phyloP scores from a whole-genome alignment of 2,797 vertebrate genomes.

The Sebastes cheni region DNA sequence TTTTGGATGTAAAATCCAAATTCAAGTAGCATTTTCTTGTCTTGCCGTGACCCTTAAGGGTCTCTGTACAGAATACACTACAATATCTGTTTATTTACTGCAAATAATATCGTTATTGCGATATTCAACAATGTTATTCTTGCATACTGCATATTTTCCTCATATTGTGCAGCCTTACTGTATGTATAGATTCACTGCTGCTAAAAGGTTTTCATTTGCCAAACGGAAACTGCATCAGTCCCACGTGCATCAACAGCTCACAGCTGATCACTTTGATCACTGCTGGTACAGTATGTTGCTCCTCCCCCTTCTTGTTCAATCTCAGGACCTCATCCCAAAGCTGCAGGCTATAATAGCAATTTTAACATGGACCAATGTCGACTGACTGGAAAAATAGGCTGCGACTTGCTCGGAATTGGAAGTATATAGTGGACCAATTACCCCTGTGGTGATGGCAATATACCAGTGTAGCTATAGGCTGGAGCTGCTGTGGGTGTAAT shows the following conservation, averaged over 20 bases:
- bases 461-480: constrained; percentile 70
- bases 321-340: constrained; percentile 51
- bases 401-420: constrained; percentile 74
- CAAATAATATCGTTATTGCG: too few relatives aligned
- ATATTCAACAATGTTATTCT: too few relatives aligned
- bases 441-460: constrained; percentile 79
- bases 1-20: too few relatives aligned
- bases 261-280: constrained; percentile 38
- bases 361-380: constrained; percentile 73
- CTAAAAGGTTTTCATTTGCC: constrained; percentile 5
- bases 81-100: too few relatives aligned
- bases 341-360: constrained; percentile 71
- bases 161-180: neutral
- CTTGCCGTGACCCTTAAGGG: fast-evolving
- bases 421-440: constrained; percentile 81
- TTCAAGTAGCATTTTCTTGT: too few relatives aligned
- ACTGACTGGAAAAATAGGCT: constrained; percentile 76
- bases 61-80: too few relatives aligned
- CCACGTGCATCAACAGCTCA: constrained; percentile 9
- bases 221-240: constrained; percentile 6
- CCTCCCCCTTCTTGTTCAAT: constrained; percentile 59
- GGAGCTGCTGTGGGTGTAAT: constrained; percentile 73
- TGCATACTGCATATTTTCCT: too few relatives aligned
- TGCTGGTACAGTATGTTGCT: constrained; percentile 2
- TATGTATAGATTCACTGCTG: neutral